Conservation (phyloP, 2,797 vertebrate genomes). For the Natrix natrix region DNA sequence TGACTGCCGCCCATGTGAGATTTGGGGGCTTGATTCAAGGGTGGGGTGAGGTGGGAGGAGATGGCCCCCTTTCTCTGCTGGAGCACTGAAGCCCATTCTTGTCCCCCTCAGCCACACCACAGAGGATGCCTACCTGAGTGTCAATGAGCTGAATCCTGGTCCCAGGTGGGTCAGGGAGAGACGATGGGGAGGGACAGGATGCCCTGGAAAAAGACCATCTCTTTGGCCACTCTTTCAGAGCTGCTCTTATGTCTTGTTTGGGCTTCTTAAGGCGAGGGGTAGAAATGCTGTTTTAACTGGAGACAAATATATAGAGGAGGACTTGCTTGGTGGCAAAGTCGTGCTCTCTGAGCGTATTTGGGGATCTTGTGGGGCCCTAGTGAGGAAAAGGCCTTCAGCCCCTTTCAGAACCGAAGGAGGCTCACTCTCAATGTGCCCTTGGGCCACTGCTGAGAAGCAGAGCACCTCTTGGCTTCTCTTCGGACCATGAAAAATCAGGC, state of each 20-base stretch:
- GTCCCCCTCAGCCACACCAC: background rate
- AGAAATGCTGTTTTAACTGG: background rate
- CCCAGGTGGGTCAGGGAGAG: background rate
- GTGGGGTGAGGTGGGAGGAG: background rate
- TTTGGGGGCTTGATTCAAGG: background rate
- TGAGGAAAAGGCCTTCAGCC: background rate
- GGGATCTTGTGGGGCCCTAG: background rate
- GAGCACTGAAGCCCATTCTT: background rate
- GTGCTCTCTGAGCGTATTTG: background rate
- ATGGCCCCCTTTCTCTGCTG: background rate
- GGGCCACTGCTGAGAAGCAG: background rate
- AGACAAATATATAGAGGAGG: background rate
- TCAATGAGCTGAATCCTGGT: slow-evolving; percentile 15
- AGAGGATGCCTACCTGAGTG: background rate
- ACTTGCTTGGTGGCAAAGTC: background rate
- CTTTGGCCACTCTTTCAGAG: background rate
- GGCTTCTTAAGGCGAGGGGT: background rate
- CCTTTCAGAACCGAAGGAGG: background rate
- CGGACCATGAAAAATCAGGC: background rate
- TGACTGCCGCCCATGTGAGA: background rate
- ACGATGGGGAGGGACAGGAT: too few relatives aligned
- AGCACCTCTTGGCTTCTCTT: background rate
- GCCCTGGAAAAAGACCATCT: background rate
- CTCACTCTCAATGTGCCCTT: background rate
- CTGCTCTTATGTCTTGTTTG: background rate